Conservation (phyloP, 1,140 invertebrate species). For the Macrocentrus cingulum region DNA sequence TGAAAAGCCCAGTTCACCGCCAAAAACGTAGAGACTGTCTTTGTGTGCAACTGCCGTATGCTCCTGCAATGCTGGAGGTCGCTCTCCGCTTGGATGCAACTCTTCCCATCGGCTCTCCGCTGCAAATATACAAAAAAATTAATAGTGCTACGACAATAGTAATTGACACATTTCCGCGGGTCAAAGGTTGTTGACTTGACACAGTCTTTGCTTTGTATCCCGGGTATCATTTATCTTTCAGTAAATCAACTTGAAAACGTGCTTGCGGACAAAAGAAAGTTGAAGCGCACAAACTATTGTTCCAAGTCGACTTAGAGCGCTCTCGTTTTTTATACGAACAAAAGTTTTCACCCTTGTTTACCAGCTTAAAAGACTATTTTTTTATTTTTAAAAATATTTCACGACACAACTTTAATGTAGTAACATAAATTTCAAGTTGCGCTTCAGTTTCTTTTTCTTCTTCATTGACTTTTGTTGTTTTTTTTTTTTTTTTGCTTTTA, state of each 20-base stretch:
- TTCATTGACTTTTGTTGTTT: conserved; percentile 5
- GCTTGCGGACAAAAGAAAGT: conserved; percentile 2
- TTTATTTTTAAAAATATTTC: no score
- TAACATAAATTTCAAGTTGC: no score
- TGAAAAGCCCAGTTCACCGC: conserved; percentile 83
- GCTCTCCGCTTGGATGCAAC: conserved; percentile 69
- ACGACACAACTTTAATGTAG: no score
- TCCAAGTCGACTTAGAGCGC: conserved; percentile 1
- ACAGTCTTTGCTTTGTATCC: no score
- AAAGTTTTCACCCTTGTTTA: no score
- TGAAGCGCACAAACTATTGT: neutral
- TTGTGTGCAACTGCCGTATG: conserved; percentile 80
- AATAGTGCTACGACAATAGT: neutral
- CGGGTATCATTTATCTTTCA: no score
- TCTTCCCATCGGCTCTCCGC: conserved; percentile 72
- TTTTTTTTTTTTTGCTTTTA: neutral
- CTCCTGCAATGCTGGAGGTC: conserved; percentile 79
- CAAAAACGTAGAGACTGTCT: conserved; percentile 81
- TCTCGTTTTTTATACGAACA: no score
- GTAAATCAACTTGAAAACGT: conserved; percentile 1
- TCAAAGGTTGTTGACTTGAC: no score
- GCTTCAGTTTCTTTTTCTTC: conserved; percentile 15
- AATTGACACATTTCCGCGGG: conserved; percentile 6
- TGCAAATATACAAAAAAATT: conserved; percentile 52
- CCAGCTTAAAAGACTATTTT: no score